Percentiles rank a stretch among this genome's conserved stretches.
Evolutionary conservation across 2,113 vertebrate genomes (phyloP).

Genomic region (Hyperopisus bebe): DNA sequence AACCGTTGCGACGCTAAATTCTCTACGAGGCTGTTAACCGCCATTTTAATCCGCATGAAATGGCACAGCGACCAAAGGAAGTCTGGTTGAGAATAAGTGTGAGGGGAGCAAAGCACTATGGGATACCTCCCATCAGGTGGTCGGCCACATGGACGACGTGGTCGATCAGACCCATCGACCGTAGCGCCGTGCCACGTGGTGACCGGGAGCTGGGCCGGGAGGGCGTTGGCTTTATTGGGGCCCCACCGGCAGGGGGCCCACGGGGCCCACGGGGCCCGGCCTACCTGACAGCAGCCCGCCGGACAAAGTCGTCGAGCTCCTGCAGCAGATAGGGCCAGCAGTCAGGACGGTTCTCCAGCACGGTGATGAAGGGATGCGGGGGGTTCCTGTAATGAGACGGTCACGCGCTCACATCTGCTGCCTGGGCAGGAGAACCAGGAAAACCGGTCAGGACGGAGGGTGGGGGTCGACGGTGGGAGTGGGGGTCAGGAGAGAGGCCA

Average conservation of each 20-base stretch:
- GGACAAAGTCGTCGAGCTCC: slow-evolving; percentile 70
- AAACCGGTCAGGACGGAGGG: neutral
- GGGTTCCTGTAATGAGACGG: slow-evolving; percentile 56
- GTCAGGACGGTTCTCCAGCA: slow-evolving; percentile 81
- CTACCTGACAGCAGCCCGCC: slow-evolving; percentile 73
- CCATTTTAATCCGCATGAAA: neutral
- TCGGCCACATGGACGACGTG: neutral
- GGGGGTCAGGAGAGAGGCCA: neutral
- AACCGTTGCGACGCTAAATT: neutral
- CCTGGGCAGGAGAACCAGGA: neutral
- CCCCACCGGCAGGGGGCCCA: neutral
- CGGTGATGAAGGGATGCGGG: slow-evolving; percentile 82
- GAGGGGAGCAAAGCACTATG: neutral
- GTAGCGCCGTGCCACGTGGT: neutral
- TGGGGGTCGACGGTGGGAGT: neutral
- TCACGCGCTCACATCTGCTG: neutral
- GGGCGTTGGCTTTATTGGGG: neutral
- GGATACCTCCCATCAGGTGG: neutral
- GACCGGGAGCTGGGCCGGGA: neutral
- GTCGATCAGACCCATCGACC: neutral
- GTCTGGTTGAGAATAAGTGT: neutral
- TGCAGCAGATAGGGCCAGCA: slow-evolving; percentile 81
- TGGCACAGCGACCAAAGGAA: neutral
- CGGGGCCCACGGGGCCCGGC: neutral
- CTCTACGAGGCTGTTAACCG: neutral